Base-by-base conservation (phyloP, 1,140 invertebrate species). In the Drosophila gunungcola region DNA sequence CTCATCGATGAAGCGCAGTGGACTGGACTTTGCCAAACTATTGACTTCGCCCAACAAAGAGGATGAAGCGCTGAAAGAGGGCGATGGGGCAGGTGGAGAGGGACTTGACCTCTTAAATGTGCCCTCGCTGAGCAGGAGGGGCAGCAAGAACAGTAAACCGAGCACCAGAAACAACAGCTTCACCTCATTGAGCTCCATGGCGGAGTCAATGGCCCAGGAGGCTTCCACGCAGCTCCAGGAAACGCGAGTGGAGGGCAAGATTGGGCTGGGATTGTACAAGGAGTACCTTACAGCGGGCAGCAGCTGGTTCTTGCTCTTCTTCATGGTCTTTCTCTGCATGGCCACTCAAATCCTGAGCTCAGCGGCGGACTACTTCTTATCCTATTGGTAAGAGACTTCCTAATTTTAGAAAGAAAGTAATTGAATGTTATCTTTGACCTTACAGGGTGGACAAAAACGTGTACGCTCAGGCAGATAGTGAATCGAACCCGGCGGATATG, bases 1-100 rank as follows among this genome's bases (percentile, higher is more conserved):
- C 76, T 86, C 94, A 4, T 93, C 95, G 64, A 92, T 97, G 34
- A 92, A 96, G 41, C 91, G 93, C 5, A 93, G 93, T 73, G 93
- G 94, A 53, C 94, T 94, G 21, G 93, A 95, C 54, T 97, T 97
- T 68, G 93, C 94, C 0, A 76, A 93, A 78, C 69, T 94, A 1
- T 55, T 93, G 10, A 82, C 80, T 4, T 34, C 73, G 27, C 69
- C 80, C 2, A 88, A 88, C 21, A 72, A 91, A 6, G 29, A 49
- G 4, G 68, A 82, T 0, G 79, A 88, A 6, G 36, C 10, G 0
- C 2, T 49, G 3, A 72, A 80, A n/a, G 76, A 74, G 3, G 7
- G 42, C 2, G 80, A 63, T 1, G 62, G 65, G 0, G 54, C 60
- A 0, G 29, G 52, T 51, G 85, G 84, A 6, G 90, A 81, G 7